phyloP scores from a whole-genome alignment of 2,888 invertebrate species.

The Melanophora roralis region DNA sequence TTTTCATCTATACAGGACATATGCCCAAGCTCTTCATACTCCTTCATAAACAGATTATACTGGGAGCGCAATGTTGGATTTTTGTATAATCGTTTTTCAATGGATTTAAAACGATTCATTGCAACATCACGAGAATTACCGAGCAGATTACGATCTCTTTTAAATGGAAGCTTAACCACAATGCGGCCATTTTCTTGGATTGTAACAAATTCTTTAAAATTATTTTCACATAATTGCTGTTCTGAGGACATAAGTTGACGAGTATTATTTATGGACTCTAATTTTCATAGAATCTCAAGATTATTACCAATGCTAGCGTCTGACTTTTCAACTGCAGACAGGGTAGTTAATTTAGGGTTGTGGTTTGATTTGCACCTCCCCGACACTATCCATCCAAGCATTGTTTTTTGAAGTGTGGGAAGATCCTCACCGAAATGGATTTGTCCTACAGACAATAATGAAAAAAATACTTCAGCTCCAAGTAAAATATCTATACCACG shows the following conservation, averaged over 20 bases:
- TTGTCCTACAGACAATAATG: constrained; percentile 23
- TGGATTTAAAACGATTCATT: constrained; percentile 45
- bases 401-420: constrained; percentile 54
- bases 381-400: constrained; percentile 35
- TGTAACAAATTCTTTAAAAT: constrained; percentile 40
- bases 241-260: constrained; percentile 14
- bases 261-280: constrained; percentile 29
- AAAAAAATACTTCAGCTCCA: constrained; percentile 43
- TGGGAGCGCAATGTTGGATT: constrained; percentile 35
- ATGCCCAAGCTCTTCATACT: constrained; percentile 42
- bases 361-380: constrained; percentile 6
- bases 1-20: constrained; percentile 16
- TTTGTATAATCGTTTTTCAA: constrained; percentile 49
- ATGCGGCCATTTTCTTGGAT: constrained; percentile 37
- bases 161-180: constrained; percentile 49
- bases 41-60: constrained; percentile 36
- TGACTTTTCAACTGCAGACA: background rate
- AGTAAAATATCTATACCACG: constrained; percentile 38
- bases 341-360: no score
- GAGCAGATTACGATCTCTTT: constrained; percentile 5
- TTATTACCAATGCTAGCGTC: constrained; percentile 4
- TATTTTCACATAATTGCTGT: constrained; percentile 49
- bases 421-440: constrained; percentile 10
- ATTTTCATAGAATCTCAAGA: constrained; percentile 21
- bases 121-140: constrained; percentile 53